A percentile compares a stretch with the other conserved stretches of the same genome.
phyloP scores from a whole-genome alignment of 2,113 vertebrate genomes.

The Pristiophorus japonicus region DNA sequence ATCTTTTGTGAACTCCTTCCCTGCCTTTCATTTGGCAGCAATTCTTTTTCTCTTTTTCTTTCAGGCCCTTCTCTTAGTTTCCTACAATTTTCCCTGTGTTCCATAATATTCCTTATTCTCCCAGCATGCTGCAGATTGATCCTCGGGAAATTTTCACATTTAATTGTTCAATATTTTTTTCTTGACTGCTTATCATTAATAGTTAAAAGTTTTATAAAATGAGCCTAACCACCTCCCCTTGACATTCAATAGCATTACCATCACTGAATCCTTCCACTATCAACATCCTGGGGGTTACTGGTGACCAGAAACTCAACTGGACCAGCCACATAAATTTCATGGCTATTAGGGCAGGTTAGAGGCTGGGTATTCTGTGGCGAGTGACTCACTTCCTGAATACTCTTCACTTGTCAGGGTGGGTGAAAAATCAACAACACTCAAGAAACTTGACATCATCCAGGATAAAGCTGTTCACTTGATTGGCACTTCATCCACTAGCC shows the following conservation, averaged over 20 bases:
- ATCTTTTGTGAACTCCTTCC: neutral
- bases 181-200: neutral
- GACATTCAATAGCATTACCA: no score
- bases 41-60: neutral
- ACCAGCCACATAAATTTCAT: no score
- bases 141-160: neutral
- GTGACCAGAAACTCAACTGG: no score
- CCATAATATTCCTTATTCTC: neutral
- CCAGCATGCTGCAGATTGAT: neutral
- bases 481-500: neutral
- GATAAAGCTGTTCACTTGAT: neutral
- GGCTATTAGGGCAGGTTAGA: neutral
- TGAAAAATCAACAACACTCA: neutral
- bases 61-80: neutral
- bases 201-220: neutral
- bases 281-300: no score
- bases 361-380: neutral
- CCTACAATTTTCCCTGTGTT: neutral
- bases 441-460: neutral
- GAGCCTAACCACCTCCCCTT: neutral
- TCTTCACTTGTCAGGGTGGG: neutral
- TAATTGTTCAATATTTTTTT: neutral
- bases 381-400: no score
- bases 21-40: neutral
- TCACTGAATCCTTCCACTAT: no score